Evolutionary conservation across 2,888 invertebrate species (phyloP).

Genomic region (Macroteleia sp.): DNA sequence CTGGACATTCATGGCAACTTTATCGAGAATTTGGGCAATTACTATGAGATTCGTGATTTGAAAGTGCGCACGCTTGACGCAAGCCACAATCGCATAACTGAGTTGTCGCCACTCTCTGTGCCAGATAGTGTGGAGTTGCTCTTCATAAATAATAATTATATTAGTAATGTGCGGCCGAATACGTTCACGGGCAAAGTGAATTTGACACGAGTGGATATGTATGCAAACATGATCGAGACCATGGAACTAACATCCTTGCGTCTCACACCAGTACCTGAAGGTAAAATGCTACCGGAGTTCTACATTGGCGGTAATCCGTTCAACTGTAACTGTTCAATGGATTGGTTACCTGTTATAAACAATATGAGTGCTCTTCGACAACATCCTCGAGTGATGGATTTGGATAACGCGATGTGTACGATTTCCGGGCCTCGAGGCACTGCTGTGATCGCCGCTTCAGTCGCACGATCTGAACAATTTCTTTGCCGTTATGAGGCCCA

Average conservation of each 20-base stretch:
- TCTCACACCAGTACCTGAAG: constrained; percentile 89
- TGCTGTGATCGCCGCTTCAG: constrained; percentile 90
- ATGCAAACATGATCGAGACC: constrained; percentile 93
- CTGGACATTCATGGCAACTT: constrained; percentile 95
- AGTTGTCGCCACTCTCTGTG: constrained; percentile 92
- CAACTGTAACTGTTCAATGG: constrained; percentile 97
- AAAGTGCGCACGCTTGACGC: constrained; percentile 93
- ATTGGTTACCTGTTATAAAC: constrained; percentile 96
- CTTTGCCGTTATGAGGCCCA: constrained; percentile 96
- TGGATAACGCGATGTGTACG: constrained; percentile 94
- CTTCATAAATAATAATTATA: constrained; percentile 95
- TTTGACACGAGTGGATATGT: constrained; percentile 94
- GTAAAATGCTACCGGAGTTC: constrained; percentile 92
- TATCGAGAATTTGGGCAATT: constrained; percentile 94
- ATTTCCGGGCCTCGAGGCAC: constrained; percentile 93
- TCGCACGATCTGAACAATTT: constrained; percentile 92
- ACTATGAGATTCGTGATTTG: constrained; percentile 89
- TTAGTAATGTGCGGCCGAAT: constrained; percentile 91
- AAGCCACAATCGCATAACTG: constrained; percentile 94
- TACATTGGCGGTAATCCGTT: constrained; percentile 97
- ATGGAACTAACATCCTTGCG: constrained; percentile 92
- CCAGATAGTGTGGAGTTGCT: constrained; percentile 94
- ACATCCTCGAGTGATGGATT: constrained; percentile 94
- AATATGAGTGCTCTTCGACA: constrained; percentile 92
- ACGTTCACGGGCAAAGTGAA: constrained; percentile 94